These are phyloP conservation scores for Dione juno DNA, from an alignment of 2,888 invertebrate genomes.

Conservation along the genomic window DNA sequence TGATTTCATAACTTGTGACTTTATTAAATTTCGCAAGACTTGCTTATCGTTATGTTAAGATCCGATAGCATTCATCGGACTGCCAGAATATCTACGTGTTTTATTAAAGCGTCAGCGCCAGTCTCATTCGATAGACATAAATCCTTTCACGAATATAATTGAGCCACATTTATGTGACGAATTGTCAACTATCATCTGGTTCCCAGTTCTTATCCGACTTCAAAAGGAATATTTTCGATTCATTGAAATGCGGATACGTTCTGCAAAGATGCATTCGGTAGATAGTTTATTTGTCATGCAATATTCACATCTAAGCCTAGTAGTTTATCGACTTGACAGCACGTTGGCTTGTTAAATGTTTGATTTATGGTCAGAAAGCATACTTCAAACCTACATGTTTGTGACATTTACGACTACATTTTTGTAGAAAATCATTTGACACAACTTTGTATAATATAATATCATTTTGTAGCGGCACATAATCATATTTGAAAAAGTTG, in stretches of 20 bases:
- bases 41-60: slow-evolving; percentile 12
- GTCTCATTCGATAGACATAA: slow-evolving; percentile 36
- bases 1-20: background rate
- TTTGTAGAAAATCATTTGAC: slow-evolving; percentile 9
- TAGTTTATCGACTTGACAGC: slow-evolving; percentile 69
- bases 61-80: slow-evolving; percentile 20
- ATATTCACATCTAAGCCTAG: slow-evolving; percentile 50
- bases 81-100: slow-evolving; percentile 36
- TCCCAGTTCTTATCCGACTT: slow-evolving; percentile 35
- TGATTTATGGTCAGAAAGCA: slow-evolving; percentile 67
- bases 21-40: slow-evolving; percentile 1
- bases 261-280: slow-evolving; percentile 42
- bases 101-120: slow-evolving; percentile 38
- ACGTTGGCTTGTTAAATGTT: slow-evolving; percentile 65
- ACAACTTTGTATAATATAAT: slow-evolving; percentile 14
- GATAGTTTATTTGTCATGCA: slow-evolving; percentile 31
- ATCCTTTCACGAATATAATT: slow-evolving; percentile 47
- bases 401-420: slow-evolving; percentile 55
- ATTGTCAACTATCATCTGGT: slow-evolving; percentile 30
- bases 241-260: slow-evolving; percentile 47
- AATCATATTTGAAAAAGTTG: background rate
- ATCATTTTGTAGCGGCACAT: background rate
- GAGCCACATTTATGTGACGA: slow-evolving; percentile 46
- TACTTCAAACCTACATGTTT: slow-evolving; percentile 54
- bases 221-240: slow-evolving; percentile 38